A percentile compares a stretch with the other conserved stretches of the same genome.
These are phyloP conservation scores for Chaetura pelagica DNA, from an alignment of 2,113 vertebrate genomes.

Conservation along the genomic window DNA sequence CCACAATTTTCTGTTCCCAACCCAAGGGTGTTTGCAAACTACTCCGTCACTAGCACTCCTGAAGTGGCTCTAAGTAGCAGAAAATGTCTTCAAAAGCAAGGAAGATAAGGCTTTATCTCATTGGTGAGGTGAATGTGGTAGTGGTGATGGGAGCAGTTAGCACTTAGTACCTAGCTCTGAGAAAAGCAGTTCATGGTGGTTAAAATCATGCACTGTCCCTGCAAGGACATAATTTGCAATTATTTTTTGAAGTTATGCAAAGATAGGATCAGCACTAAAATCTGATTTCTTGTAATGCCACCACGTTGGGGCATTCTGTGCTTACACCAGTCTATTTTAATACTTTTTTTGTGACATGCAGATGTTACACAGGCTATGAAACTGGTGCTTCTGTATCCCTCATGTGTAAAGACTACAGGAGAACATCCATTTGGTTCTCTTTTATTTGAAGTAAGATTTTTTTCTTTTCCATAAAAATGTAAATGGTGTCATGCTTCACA, in stretches of 20 bases:
- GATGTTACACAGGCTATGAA: neutral
- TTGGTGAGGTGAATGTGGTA: neutral
- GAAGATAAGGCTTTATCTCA: neutral
- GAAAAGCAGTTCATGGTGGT: neutral
- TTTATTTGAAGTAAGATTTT: neutral
- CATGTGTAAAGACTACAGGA: neutral
- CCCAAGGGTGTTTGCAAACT: neutral
- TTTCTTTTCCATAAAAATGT: neutral
- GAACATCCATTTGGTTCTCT: neutral
- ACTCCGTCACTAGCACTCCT: neutral
- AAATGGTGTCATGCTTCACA: accelerated
- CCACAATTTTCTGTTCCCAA: accelerated
- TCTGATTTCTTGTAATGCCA: neutral
- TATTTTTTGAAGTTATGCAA: neutral
- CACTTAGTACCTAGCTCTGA: neutral
- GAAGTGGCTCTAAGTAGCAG: neutral
- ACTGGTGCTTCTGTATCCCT: neutral
- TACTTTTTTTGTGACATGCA: neutral
- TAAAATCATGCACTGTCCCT: neutral
- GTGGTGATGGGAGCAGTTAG: neutral
- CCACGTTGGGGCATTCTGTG: neutral
- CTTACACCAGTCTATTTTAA: neutral
- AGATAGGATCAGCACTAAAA: neutral
- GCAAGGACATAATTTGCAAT: neutral
- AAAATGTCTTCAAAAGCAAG: neutral